Evolutionary conservation across 2,797 vertebrate genomes (phyloP), one percentile per base, ranked within the genome.

Genomic region (Enteromius thamalakanensis): DNA sequence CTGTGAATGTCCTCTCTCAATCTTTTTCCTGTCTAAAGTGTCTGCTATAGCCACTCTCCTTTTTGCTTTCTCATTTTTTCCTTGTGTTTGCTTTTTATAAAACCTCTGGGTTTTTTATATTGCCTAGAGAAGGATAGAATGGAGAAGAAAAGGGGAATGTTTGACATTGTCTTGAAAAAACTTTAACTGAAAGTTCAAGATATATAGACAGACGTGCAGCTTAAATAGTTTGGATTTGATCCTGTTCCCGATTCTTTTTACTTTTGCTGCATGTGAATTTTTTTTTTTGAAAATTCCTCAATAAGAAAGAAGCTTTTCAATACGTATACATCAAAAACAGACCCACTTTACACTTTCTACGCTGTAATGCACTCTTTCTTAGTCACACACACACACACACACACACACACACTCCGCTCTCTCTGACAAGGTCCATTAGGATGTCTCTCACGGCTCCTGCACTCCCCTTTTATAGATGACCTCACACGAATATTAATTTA

Each of bases 401-500:
- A 62, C 81, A 47, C 76, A 81, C 79, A 74, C 85, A 53, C 78
- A 15, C 68, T 86, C 78, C 47, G 87, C 87, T 26, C 0, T 80
- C 26, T 51, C 80, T 93, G 93, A 92, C 80, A 91, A 92, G 87
- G 92, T 82, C 92, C 91, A 94, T 95, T 93, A 94, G 94, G 89
- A 91, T 86, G 87, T 92, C 92, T 92, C 91, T 93, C 91, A 91
- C 84, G 90, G 85, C 89, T 90, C 90, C 87, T 86, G 69, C 89
- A 85, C 87, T 92, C 90, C 75, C 84, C 90, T 90, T 87, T 92
- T 85, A 87, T 89, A 90, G 93, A 93, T 94, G 94, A 94, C 93
- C 93, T 91, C 91, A 93, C 86, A 85, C 86, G 91, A 94, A 92
- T 95, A 94, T 95, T 92, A 92, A 92, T 94, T 91, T 94, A 91